phyloP scores from a whole-genome alignment of 2,113 vertebrate genomes.

The Hemibagrus wyckioides region DNA sequence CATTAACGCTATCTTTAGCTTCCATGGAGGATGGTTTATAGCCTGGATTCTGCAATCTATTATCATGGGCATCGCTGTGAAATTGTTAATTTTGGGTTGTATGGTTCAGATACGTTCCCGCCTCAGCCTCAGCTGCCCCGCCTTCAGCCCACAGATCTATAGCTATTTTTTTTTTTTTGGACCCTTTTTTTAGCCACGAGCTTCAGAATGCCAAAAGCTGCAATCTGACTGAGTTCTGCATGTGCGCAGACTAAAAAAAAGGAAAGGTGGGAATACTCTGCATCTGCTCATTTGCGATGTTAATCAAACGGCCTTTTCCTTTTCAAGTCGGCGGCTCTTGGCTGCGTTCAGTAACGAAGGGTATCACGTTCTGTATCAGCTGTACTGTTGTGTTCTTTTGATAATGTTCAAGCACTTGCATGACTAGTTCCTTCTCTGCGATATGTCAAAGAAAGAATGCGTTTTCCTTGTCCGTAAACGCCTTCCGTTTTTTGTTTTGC shows the following conservation, averaged over 20 bases:
- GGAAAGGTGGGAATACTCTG: neutral
- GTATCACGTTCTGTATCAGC: constrained; percentile 5
- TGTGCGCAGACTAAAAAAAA: neutral
- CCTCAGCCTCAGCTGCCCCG: neutral
- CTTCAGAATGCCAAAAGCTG: neutral
- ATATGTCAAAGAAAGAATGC: constrained; percentile 1
- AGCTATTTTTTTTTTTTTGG: neutral
- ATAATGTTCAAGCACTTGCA: neutral
- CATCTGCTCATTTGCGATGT: neutral
- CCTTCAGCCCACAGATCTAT: neutral
- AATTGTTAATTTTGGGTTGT: neutral
- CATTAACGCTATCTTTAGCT: neutral
- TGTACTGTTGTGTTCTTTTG: neutral
- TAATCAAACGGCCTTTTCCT: neutral
- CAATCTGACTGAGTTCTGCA: neutral
- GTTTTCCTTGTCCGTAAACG: neutral
- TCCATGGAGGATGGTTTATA: neutral
- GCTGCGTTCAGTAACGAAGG: neutral
- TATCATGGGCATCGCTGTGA: neutral
- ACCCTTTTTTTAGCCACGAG: neutral
- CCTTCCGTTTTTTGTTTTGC: neutral
- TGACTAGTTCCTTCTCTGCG: neutral
- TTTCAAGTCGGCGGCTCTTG: neutral
- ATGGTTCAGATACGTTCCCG: neutral
- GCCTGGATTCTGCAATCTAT: neutral